Base-by-base conservation (phyloP, 2,888 invertebrate genomes). In the Drosophila infuscata region DNA sequence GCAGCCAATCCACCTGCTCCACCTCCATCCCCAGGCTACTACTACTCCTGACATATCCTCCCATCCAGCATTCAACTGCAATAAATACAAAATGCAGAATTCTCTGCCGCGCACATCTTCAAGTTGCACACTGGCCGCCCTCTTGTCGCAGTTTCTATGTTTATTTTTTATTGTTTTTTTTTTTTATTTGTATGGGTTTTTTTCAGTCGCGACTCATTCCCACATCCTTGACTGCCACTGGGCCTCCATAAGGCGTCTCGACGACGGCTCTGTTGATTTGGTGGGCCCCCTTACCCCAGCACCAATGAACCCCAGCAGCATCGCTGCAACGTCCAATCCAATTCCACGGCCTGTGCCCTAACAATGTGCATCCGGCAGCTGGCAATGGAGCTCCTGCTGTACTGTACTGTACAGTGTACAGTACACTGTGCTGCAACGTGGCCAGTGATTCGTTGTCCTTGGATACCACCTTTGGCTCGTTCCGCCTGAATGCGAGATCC, bases 21-120 rank as follows among this genome's bases (percentile, higher is more conserved):
- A 46, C 11, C n/a, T 20, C 17, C 58, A 7, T n/a, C 12, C 25
- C n/a, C 30, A 7, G 0, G n/a, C 46, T 25, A 25, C 8, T 8
- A 20, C 3, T 9, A 25, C 36, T 48, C 9, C 3, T 15, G 12
- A 52, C 56, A 33, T 46, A 67, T 29, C 35, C 36, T 38, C 20
- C 67, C 62, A 61, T 51, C 8, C 74, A 25, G 65, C 68, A 54
- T 54, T 62, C 74, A 41, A 46, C 48, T 80, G 85, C 88, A 88
- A 88, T 89, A 88, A 89, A 89, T 87, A 89, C 89, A 88, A 89
- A 83, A 88, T 89, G 87, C 89, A 89, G 70, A 74, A 81, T 68
- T 76, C 59, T 63, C 79, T 66, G 68, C 54, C 70, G 70, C 75
- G 75, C 86, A 76, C 86, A 86, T 85, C 85, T 85, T 85, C 83